These are phyloP conservation scores for Nycticebus coucang DNA, from an alignment of 2,113 vertebrate genomes.

Conservation along the genomic window DNA sequence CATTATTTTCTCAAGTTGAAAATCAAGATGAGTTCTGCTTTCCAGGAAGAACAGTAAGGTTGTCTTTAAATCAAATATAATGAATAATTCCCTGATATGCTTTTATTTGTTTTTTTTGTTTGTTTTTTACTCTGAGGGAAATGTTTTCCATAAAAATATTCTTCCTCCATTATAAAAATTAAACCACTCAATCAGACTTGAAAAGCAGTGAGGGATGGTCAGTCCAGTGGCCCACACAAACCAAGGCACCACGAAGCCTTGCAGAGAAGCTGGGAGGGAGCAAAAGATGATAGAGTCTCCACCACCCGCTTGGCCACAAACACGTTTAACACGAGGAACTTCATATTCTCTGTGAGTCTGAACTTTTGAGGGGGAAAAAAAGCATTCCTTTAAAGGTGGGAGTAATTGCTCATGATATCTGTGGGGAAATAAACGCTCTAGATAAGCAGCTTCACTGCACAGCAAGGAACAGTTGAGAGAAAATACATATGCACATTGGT, in stretches of 20 bases:
- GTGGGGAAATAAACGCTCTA: conserved; percentile 39
- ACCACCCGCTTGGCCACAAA: conserved; percentile 52
- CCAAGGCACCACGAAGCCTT: not conserved
- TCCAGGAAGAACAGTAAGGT: conserved; percentile 69
- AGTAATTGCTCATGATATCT: conserved; percentile 20
- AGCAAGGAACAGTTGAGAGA: conserved; percentile 34
- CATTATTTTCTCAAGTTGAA: conserved; percentile 78
- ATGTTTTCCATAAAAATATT: conserved; percentile 66
- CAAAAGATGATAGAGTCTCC: not conserved
- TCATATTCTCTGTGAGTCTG: conserved; percentile 58
- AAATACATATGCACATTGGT: not conserved
- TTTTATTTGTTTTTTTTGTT: conserved; percentile 68
- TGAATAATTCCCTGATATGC: not conserved
- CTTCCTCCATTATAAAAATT: conserved; percentile 69
- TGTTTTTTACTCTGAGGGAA: conserved; percentile 28
- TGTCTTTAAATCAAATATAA: conserved; percentile 61
- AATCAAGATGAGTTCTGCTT: conserved; percentile 73
- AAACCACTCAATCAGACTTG: conserved; percentile 35
- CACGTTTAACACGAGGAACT: conserved; percentile 45
- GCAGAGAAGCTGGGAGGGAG: not conserved
- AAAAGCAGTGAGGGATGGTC: conserved; percentile 30
- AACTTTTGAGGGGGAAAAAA: conserved; percentile 41
- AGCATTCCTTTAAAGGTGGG: conserved; percentile 57
- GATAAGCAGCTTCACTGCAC: fast-evolving
- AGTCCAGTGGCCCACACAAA: conserved; percentile 26